Evolutionary conservation across 1,140 invertebrate species (phyloP), one percentile per base, ranked within the genome.

Genomic region (Philotrypesis tridentata): DNA sequence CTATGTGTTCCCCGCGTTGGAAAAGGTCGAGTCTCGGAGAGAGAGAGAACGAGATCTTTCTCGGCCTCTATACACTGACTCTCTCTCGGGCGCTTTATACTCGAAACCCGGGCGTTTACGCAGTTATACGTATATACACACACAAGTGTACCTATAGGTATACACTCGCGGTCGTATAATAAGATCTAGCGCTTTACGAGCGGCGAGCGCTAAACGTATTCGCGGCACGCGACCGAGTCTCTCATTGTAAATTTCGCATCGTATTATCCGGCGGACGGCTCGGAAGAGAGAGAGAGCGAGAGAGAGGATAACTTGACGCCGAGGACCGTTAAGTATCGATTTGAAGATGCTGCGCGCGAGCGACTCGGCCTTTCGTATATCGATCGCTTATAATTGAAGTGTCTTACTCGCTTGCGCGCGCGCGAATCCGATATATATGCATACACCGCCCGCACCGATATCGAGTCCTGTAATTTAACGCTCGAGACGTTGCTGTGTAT

Each of bases 171-270:
- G 5, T 2, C 17, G 68, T 21, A 70, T 33, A 55, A 75, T 37
- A 63, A 63, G 73, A 17, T 75, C 27, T 55, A 63, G 29, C n/a
- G 27, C 17, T 67, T 77, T 77, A 77, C 37, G 73, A 77, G 21
- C 29, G 61, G 60, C 31, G 14, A 29, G 27, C n/a, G 33, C 33
- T 33, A 43, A 77, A 77, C 37, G 63, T 23, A 63, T 37, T 75
- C 29, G 27, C 14, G 31, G 21, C 73, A 75, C 73, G 73, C 73
- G 55, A 75, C 29, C 7, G 27, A 8, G 23, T 31, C 33, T 75
- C 60, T 48, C 73, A 75, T 75, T 75, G 60, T 75, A 75, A 75
- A 75, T 75, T 75, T 75, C 33, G 29, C 29, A 75, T 63, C 73
- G 73, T 61, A 73, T 48, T 73, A 55, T 37, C 71, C 23, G 43